Base-by-base conservation (phyloP, 2,797 vertebrate genomes). In the Allobates femoralis region DNA sequence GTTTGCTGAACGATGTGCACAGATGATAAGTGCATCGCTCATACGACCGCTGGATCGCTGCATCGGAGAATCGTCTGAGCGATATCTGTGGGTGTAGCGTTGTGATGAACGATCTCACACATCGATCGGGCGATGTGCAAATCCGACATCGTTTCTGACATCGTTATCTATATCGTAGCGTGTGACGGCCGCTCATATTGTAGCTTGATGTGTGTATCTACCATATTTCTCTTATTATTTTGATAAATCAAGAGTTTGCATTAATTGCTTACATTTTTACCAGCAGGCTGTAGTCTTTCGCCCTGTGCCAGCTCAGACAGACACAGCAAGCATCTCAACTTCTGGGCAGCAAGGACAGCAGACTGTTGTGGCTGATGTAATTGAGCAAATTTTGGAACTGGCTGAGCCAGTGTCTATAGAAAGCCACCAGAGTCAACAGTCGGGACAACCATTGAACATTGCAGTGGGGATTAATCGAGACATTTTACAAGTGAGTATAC, bases 371-470 rank as follows among this genome's bases (percentile, higher is more conserved):
- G 98, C 96, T 0, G 98, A 99, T 64, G 98, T 99, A 86, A 99
- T 99, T 90, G 98, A 99, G 92, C 98, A 99, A 89, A 96, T 99
- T 71, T 93, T 99, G 41, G 98, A 98, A 89, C 94, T 99, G 78
- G 98, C 98, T 0, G 98, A 99, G 89, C 98, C 97, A 28, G 96
- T 97, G 90, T 94, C 96, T 0, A 95, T 94, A 58, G 98, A 98
- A 90, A 92, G 95, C 1, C 90, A 91, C 34, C 97, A 95, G 46
- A 90, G 95, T 6, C 95, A 96, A 8, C 96, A 95, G 46, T 90
- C 96, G 6, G 94, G 95, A 87, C 96, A 96, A 21, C 92, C 95
- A 5, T 95, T 99, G n/a, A 91, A 92, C 91, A 97, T 99, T 92
- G 95, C 98, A 15, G 95, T 97, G 34, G 96, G 96, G 85, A 96